Percentiles rank a stretch among this genome's conserved stretches.
Conservation (phyloP, 1,140 invertebrate genomes). For the Drosophila ananassae region DNA sequence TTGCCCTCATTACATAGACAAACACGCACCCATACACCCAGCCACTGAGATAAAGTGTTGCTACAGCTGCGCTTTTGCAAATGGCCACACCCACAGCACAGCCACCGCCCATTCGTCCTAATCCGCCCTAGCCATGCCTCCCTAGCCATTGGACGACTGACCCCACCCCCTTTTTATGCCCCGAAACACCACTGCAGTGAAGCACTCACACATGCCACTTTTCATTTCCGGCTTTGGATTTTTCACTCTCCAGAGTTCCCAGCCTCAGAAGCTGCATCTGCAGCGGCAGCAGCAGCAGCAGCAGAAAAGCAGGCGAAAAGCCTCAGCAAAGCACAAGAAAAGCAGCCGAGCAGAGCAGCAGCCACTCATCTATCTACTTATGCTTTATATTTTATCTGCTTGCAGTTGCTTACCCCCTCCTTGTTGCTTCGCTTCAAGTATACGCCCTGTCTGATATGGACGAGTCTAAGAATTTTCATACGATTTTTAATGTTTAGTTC, state of each 20-base stretch:
- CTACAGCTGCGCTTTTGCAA: slow-evolving; percentile 73
- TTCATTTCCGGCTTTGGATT: slow-evolving; percentile 72
- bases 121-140: not conserved
- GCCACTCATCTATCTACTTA: slow-evolving; percentile 75
- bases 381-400: slow-evolving; percentile 70
- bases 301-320: slow-evolving; percentile 23
- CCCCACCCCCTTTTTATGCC: not conserved
- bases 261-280: slow-evolving; percentile 47
- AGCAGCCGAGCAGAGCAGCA: slow-evolving; percentile 22
- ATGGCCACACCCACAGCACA: slow-evolving; percentile 47
- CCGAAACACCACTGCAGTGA: slow-evolving; percentile 8
- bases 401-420: slow-evolving; percentile 33
- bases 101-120: slow-evolving; percentile 12
- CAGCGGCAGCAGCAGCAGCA: slow-evolving; percentile 19
- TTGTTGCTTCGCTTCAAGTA: slow-evolving; percentile 48
- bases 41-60: slow-evolving; percentile 59
- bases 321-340: slow-evolving; percentile 4
- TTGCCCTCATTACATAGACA: slow-evolving; percentile 79
- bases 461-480: not conserved
- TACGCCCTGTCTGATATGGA: slow-evolving; percentile 34
- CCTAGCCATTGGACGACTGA: not conserved
- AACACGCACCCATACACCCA: slow-evolving; percentile 55
- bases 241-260: slow-evolving; percentile 43
- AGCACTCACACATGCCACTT: slow-evolving; percentile 59
- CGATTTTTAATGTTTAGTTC: not conserved